These are phyloP conservation scores for Apocrypta bakeri DNA, from an alignment of 1,140 invertebrate species.

Conservation along the genomic window DNA sequence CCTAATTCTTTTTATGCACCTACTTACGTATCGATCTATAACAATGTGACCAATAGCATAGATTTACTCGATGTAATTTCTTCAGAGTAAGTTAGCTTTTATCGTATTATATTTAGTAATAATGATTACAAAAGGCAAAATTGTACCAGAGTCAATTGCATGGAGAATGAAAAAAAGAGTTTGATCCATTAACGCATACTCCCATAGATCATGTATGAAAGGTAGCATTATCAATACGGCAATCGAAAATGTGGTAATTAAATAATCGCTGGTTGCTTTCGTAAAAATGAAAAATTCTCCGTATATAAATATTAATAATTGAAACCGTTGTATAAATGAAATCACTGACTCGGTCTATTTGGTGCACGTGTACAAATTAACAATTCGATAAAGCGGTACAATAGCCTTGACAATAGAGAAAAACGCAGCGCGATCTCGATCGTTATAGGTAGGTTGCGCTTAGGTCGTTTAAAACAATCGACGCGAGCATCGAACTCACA, in stretches of 20 bases:
- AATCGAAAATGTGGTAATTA: conserved; percentile 25
- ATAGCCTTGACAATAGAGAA: neutral
- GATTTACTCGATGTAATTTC: neutral
- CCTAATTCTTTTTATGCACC: conserved; percentile 1
- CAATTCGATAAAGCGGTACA: neutral
- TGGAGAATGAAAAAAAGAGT: neutral
- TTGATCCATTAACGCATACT: conserved; percentile 23
- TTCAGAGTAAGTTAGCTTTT: conserved; percentile 11
- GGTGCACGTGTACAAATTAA: too few species aligned
- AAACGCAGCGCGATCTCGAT: conserved; percentile 11
- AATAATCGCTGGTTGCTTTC: conserved; percentile 43
- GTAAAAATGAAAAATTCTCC: conserved; percentile 41
- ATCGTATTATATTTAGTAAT: too few species aligned
- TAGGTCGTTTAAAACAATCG: conserved; percentile 73
- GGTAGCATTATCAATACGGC: conserved; percentile 6
- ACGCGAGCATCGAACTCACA: conserved; percentile 64
- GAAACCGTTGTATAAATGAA: too few species aligned
- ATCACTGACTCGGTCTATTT: too few species aligned
- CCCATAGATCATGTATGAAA: neutral
- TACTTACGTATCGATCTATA: neutral
- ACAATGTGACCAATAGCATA: neutral
- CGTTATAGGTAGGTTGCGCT: conserved; percentile 57
- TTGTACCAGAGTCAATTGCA: neutral
- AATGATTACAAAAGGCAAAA: neutral
- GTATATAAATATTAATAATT: conserved; percentile 14